Percentiles rank a stretch among this genome's conserved stretches.
These are phyloP conservation scores for Calliopsis andreniformis DNA, from an alignment of 1,140 invertebrate species.

Conservation along the genomic window DNA sequence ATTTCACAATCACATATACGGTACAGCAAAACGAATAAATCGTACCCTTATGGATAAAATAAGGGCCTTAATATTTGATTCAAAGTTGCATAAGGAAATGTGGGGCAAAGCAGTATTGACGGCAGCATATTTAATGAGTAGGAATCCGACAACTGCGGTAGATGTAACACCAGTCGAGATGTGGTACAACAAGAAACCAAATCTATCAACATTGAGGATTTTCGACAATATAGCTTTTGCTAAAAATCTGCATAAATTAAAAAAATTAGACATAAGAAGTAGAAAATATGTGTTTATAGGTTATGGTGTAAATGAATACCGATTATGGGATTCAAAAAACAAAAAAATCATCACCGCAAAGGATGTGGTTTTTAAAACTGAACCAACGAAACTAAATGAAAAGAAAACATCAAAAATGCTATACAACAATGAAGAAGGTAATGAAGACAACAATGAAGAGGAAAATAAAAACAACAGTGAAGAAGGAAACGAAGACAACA, in stretches of 20 bases:
- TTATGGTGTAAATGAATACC: not conserved
- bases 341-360: conserved; percentile 45
- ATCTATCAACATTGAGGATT: conserved; percentile 61
- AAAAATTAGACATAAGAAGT: conserved; percentile 46
- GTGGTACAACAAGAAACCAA: conserved; percentile 58
- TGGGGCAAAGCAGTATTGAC: conserved; percentile 11
- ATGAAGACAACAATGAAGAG: too few species aligned
- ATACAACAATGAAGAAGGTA: too few species aligned
- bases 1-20: not conserved
- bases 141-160: not conserved
- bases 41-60: conserved; percentile 5
- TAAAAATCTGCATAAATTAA: conserved; percentile 56
- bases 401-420: too few species aligned
- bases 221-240: conserved; percentile 67
- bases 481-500: too few species aligned
- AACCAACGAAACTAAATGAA: too few species aligned
- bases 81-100: conserved; percentile 1
- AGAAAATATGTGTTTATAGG: not conserved
- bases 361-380: conserved; percentile 43
- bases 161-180: conserved; percentile 61
- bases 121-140: not conserved
- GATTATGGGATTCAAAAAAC: conserved; percentile 58
- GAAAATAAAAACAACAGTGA: too few species aligned
- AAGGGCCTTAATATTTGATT: conserved; percentile 4
- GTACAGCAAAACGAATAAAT: conserved; percentile 5